These are phyloP conservation scores for Orycteropus afer DNA, from an alignment of 2,113 vertebrate genomes.

Conservation along the genomic window DNA sequence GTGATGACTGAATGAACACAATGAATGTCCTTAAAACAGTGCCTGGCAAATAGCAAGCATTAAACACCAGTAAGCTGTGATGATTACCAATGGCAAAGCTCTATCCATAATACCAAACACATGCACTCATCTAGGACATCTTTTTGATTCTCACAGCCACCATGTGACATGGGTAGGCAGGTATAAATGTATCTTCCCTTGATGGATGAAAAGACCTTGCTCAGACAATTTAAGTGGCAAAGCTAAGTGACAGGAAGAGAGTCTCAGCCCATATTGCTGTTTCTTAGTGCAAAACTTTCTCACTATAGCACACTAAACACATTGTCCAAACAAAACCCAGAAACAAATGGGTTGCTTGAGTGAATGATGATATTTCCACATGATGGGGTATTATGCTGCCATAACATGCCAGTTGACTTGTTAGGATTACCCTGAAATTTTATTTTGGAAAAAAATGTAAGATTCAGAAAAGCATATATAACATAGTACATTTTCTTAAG, in stretches of 20 bases:
- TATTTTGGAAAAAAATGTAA: not conserved
- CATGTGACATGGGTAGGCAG: not conserved
- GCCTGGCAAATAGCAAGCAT: not conserved
- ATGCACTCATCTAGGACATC: not conserved
- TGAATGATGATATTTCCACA: not conserved
- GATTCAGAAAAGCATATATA: not conserved
- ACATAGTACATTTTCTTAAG: no score
- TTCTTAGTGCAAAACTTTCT: constrained; percentile 11
- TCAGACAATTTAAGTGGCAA: not conserved
- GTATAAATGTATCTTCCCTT: not conserved
- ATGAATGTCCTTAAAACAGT: not conserved
- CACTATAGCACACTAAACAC: not conserved
- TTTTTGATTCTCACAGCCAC: not conserved
- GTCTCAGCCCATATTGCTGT: not conserved
- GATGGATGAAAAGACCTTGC: not conserved
- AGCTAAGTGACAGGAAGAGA: not conserved
- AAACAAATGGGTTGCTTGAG: not conserved
- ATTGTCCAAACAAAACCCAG: not conserved
- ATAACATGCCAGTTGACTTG: not conserved
- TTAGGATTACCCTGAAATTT: not conserved
- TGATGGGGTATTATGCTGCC: not conserved
- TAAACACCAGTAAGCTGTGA: not conserved
- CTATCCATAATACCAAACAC: not conserved
- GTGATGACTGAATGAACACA: not conserved
- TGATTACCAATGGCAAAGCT: not conserved